Base-by-base conservation (phyloP, 2,888 invertebrate species). In the Drosophila suboccidentalis region DNA sequence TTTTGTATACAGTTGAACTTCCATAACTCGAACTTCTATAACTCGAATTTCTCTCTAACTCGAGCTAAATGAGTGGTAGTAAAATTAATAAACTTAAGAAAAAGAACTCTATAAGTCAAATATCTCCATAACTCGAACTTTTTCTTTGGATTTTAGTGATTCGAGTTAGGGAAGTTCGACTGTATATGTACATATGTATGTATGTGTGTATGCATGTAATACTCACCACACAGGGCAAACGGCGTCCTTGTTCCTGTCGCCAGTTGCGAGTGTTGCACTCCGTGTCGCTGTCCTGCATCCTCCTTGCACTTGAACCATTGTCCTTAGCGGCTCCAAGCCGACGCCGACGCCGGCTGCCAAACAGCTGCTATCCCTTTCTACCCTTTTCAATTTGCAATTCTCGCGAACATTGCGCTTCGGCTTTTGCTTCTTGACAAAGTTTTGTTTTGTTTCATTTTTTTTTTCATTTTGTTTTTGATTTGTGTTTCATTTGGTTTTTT, bases 221-320 rank as follows among this genome's bases (percentile, higher is more conserved):
- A 89, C 78, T 85, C 84, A 87, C 90, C 89, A 87, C 71, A 69
- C 49, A 49, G 38, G 51, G 41, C 62, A 59, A 53, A 57, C 36
- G 11, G n/a, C 47, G 44, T 60, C 53, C 17, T 43, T 19, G 50
- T 34, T 32, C 32, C 38, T 41, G 49, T 43, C 49, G 58, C 46
- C 43, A 17, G 10, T 50, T 65, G 60, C 62, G 49, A 34, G 50
- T 74, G 65, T 80, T 80, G 87, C 80, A 67, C 67, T 75, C 39
- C 58, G 57, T 60, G 26, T 50, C 54, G 77, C 68, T 59, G 74
- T 58, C 69, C 75, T 85, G 86, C 91, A 85, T 90, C 87, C 90
- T 90, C 85, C 78, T 91, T 91, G 92, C 92, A 90, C 91, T 91
- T 91, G 91, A 91, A 91, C 91, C 90, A 80, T 85, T 91, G 88